Evolutionary conservation across 2,888 invertebrate genomes (phyloP).

Genomic region (Cyclophora punctaria): DNA sequence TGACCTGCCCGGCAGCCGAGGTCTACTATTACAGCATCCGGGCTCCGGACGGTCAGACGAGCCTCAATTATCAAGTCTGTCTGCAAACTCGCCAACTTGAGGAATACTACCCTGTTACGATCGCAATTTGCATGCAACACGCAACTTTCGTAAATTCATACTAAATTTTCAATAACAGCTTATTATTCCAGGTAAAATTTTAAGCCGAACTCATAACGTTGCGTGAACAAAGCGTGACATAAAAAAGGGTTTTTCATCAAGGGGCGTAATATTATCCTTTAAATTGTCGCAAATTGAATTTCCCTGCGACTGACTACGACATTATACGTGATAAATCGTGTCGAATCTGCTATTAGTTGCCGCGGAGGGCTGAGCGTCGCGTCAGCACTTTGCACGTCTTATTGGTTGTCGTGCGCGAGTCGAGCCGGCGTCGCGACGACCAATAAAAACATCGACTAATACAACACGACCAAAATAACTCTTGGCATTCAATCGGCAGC

Average conservation of each 20-base stretch:
- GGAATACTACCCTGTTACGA: too few species aligned
- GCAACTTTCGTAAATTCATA: neutral
- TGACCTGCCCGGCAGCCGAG: slow-evolving; percentile 31
- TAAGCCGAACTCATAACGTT: too few species aligned
- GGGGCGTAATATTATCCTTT: slow-evolving; percentile 42
- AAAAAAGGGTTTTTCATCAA: slow-evolving; percentile 52
- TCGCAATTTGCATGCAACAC: slow-evolving; percentile 1
- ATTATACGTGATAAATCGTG: slow-evolving; percentile 68
- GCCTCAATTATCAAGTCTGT: slow-evolving; percentile 7
- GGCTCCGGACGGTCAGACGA: slow-evolving; percentile 24
- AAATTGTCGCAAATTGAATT: slow-evolving; percentile 58
- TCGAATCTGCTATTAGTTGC: slow-evolving; percentile 62
- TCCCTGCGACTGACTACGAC: slow-evolving; percentile 55
- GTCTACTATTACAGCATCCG: slow-evolving; percentile 46
- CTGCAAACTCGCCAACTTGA: neutral
- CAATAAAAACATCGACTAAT: slow-evolving; percentile 74
- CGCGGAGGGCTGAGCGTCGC: slow-evolving; percentile 59
- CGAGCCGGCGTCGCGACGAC: slow-evolving; percentile 55
- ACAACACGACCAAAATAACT: slow-evolving; percentile 65
- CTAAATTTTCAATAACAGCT: too few species aligned
- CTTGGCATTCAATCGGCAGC: slow-evolving; percentile 65
- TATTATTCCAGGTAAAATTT: too few species aligned
- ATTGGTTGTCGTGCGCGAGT: slow-evolving; percentile 55
- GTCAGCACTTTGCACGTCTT: slow-evolving; percentile 61
- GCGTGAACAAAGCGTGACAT: slow-evolving; percentile 20